Conservation (phyloP, 2,113 vertebrate genomes). For the Mesocricetus auratus region DNA sequence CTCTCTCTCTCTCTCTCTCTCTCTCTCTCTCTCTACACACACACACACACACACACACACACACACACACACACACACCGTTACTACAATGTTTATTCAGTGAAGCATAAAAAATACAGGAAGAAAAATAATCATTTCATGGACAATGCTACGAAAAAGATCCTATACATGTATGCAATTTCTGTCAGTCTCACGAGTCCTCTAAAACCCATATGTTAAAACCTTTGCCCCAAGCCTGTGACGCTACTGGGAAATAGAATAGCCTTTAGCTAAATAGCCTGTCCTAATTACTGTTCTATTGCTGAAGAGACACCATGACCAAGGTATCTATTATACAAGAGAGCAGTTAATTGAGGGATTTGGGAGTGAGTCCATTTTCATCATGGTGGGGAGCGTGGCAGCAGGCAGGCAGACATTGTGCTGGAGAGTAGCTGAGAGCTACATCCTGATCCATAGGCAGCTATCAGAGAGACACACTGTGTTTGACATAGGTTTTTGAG, state of each 20-base stretch:
- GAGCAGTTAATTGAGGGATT: neutral
- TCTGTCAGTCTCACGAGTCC: neutral
- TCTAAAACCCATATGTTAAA: neutral
- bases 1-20: neutral
- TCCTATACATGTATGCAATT: neutral
- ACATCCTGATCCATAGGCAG: too few species aligned
- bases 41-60: neutral
- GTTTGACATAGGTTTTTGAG: too few species aligned
- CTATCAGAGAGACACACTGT: too few species aligned
- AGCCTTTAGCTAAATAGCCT: neutral
- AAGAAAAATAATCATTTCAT: neutral
- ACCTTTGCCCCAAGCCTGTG: too few species aligned
- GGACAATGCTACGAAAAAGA: neutral
- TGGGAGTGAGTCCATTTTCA: neutral
- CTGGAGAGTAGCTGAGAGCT: too few species aligned
- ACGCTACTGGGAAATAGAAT: neutral
- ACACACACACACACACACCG: neutral
- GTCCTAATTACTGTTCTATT: neutral
- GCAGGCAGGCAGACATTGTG: neutral
- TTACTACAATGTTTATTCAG: neutral
- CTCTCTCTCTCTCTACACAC: neutral
- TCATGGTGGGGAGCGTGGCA: neutral
- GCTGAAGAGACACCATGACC: neutral
- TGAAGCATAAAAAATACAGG: neutral
- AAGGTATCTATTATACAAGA: neutral